phyloP scores from a whole-genome alignment of 2,888 invertebrate species.

The Troides helena region DNA sequence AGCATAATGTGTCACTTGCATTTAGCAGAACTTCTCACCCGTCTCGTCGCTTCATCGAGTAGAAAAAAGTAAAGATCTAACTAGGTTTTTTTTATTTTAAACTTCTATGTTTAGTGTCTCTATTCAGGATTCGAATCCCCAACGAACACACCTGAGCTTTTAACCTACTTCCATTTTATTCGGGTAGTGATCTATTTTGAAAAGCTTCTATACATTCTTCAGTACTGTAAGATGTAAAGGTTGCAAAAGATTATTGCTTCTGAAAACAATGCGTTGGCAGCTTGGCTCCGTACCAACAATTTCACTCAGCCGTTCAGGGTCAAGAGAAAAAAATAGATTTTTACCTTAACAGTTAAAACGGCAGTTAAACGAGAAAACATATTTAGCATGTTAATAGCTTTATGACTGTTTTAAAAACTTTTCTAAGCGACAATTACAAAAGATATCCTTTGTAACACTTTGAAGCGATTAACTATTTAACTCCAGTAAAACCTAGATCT shows the following conservation, averaged over 20 bases:
- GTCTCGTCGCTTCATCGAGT: too few species aligned
- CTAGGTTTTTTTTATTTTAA: too few species aligned
- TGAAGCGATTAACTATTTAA: too few species aligned
- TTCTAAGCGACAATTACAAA: background rate
- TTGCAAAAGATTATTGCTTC: conserved; percentile 6
- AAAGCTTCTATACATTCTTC: background rate
- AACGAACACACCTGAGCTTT: background rate
- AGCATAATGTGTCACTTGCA: too few species aligned
- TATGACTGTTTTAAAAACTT: background rate
- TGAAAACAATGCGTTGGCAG: background rate
- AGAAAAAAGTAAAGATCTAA: too few species aligned
- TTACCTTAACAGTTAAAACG: background rate
- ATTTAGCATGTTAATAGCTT: background rate
- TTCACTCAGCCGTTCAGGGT: conserved; percentile 16
- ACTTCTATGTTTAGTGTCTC: too few species aligned
- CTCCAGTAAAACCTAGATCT: too few species aligned
- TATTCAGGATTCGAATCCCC: background rate
- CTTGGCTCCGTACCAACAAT: conserved; percentile 18
- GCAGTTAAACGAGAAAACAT: background rate
- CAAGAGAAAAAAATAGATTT: conserved; percentile 13
- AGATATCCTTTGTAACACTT: too few species aligned
- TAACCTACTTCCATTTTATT: background rate
- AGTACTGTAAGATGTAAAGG: conserved; percentile 6
- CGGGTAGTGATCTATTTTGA: background rate
- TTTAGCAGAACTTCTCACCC: too few species aligned